Evolutionary conservation across 2,113 vertebrate genomes (phyloP), one percentile per base, ranked within the genome.

Genomic region (Osmerus eperlanus): DNA sequence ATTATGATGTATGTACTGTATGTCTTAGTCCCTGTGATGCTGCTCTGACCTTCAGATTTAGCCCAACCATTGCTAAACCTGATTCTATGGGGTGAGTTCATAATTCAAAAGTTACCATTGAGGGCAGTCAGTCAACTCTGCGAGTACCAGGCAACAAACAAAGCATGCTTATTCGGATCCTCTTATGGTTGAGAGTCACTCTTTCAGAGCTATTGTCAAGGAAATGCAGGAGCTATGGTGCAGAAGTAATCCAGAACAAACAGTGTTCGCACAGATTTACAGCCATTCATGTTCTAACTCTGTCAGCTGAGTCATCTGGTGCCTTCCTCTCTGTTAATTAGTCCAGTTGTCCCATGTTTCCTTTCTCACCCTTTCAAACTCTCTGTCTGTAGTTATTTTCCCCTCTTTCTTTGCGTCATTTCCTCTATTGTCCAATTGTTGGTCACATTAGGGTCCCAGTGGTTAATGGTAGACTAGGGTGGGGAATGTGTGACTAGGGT

Each of bases 181-280:
- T 60, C 28, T 54, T 69, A 52, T 75, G 56, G 58, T 74, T 28
- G 58, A 41, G 58, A 25, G 32, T 47, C 64, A 41, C n/a, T 56
- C 71, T 23, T 21, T 56, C 71, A 73, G 54, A 41, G 67, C n/a
- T 4, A 41, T 4, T 36, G 60, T 51, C 58, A 23, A 36, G 5
- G 32, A 36, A 21, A n/a, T 56, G 51, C 47, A 56, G 11, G 9
- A 12, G 2, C 60, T 13, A 21, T 59, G 47, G 21, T 32, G 59
- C 47, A 51, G 52, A 65, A 68, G 64, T 54, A 70, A 58, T 54
- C 7, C 51, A 52, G 53, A 65, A 76, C 52, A 75, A 75, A 67
- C 28, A 21, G 18, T 64, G 62, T 36, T 29, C 23, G 25, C 23
- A 12, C 25, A 41, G 28, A 70, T 76, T 59, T 51, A 64, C 3